Percentiles rank a stretch among this genome's conserved stretches.
phyloP scores from a whole-genome alignment of 2,113 vertebrate species.

The Petrocephalus zakoni region DNA sequence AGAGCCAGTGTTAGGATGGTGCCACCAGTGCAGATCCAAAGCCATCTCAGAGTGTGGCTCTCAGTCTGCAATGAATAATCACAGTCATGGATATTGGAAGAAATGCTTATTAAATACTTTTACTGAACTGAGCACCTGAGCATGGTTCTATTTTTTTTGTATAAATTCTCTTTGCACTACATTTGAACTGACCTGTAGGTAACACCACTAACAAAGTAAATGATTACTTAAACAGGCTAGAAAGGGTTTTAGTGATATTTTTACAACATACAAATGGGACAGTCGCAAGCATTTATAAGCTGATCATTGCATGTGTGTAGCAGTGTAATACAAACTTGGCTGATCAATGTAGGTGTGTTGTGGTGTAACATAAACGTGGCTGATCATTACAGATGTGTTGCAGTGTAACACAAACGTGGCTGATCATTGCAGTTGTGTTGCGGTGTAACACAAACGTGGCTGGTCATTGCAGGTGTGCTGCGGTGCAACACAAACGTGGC shows the following conservation, averaged over 20 bases:
- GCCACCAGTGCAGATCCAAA: background rate
- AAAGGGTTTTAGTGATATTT: too few relatives aligned
- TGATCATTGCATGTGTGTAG: too few relatives aligned
- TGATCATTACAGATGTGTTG: background rate
- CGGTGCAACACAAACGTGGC: background rate
- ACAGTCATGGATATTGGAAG: background rate
- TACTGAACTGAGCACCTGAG: background rate
- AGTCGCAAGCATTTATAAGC: background rate
- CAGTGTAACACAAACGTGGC: background rate
- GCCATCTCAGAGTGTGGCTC: background rate
- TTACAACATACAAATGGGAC: background rate
- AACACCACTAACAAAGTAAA: background rate
- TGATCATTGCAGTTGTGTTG: background rate
- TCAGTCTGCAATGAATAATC: background rate
- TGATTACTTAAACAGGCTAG: background rate
- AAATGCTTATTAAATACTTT: background rate
- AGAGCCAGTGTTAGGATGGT: too few relatives aligned
- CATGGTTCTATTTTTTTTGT: background rate
- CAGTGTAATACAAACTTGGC: background rate
- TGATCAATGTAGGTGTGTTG: background rate
- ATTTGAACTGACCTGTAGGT: background rate
- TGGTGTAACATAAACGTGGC: too few relatives aligned
- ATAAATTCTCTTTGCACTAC: background rate
- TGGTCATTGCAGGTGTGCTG: slow-evolving; percentile 12
- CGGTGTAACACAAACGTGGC: background rate